phyloP scores from a whole-genome alignment of 1,140 invertebrate genomes.

The Trachelipus rathkii region DNA sequence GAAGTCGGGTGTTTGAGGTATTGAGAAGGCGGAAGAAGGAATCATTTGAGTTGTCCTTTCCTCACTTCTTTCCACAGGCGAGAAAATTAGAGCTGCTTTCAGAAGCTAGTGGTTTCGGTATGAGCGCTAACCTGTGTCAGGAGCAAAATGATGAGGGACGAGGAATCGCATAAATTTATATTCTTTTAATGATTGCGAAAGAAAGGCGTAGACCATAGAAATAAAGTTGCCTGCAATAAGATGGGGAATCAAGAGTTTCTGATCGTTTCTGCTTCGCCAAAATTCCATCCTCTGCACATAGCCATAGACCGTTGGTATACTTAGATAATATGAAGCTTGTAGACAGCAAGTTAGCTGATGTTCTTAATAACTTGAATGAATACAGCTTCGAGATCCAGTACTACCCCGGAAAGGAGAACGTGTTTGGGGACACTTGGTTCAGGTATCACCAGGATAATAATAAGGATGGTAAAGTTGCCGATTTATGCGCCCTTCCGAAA shows the following conservation, averaged over 20 bases:
- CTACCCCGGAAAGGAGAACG: slow-evolving; percentile 3
- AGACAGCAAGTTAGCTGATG: neutral
- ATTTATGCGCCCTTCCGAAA: neutral
- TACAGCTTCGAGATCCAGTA: slow-evolving; percentile 3
- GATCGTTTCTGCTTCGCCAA: slow-evolving; percentile 1
- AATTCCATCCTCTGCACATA: neutral
- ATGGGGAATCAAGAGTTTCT: slow-evolving; percentile 1
- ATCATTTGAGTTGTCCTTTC: too few species aligned
- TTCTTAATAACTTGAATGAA: neutral
- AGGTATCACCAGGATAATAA: neutral
- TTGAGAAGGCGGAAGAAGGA: too few species aligned
- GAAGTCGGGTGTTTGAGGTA: too few species aligned
- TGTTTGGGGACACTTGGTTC: neutral
- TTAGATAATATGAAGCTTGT: neutral
- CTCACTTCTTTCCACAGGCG: too few species aligned
- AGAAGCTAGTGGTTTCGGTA: neutral
- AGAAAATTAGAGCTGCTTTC: neutral
- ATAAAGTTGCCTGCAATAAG: neutral
- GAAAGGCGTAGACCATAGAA: slow-evolving; percentile 7
- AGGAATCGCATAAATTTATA: neutral
- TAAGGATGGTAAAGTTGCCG: neutral
- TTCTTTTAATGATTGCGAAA: slow-evolving; percentile 3
- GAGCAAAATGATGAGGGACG: neutral
- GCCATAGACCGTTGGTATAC: slow-evolving; percentile 6
- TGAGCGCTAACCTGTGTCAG: neutral